Evolutionary conservation across 2,888 invertebrate species (phyloP).

Genomic region (Tuta absoluta): DNA sequence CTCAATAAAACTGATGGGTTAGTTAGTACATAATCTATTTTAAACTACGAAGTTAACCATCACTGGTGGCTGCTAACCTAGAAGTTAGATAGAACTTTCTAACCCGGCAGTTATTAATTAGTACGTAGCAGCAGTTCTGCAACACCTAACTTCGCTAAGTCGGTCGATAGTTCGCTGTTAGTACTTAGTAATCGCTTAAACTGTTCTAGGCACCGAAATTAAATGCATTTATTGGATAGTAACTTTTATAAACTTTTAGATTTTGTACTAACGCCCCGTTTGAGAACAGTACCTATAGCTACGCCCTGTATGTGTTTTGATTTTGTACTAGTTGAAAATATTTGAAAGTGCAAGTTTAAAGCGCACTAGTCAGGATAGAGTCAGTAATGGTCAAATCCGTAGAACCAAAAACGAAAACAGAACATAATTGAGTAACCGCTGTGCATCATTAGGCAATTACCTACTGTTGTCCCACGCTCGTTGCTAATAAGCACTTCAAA

Average conservation of each 20-base stretch:
- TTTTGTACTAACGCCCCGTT: not conserved
- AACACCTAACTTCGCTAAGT: conserved; percentile 1
- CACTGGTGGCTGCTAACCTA: not conserved
- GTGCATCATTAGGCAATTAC: conserved; percentile 3
- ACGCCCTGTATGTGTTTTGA: too few species aligned
- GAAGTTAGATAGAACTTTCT: conserved; percentile 1
- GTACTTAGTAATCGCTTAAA: conserved; percentile 5
- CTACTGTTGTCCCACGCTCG: not conserved
- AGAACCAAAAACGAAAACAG: not conserved
- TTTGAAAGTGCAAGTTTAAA: too few species aligned
- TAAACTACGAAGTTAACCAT: not conserved
- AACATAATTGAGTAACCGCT: not conserved
- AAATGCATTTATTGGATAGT: not conserved
- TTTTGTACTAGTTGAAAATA: too few species aligned
- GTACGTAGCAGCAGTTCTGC: not conserved
- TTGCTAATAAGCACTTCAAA: not conserved
- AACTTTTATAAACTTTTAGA: not conserved
- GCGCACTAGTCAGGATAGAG: not conserved
- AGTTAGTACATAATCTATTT: not conserved
- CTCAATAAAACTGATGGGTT: too few species aligned
- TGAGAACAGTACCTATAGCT: too few species aligned
- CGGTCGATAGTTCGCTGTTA: not conserved
- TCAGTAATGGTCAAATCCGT: not conserved
- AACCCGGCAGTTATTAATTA: conserved; percentile 5
- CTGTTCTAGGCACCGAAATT: not conserved